Conservation (phyloP, 2,888 invertebrate species). For the Ophraella communa region DNA sequence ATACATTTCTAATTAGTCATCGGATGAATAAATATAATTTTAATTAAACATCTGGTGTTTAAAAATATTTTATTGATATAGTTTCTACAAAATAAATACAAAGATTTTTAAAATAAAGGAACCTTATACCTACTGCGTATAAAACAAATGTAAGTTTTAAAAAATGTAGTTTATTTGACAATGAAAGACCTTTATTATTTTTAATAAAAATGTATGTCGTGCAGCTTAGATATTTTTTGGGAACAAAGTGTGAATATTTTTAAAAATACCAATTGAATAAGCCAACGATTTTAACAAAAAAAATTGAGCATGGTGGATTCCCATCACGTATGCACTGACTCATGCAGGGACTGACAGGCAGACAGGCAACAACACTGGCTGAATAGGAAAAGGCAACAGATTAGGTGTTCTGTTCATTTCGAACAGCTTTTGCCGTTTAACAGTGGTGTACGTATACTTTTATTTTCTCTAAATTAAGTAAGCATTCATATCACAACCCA, state of each 20-base stretch:
- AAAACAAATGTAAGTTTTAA: too few relatives aligned
- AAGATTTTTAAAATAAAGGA: too few relatives aligned
- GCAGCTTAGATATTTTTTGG: neutral
- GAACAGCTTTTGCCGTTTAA: neutral
- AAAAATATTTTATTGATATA: too few relatives aligned
- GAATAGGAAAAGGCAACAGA: constrained; percentile 12
- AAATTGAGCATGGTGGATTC: constrained; percentile 7
- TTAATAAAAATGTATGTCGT: too few relatives aligned
- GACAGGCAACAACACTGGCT: constrained; percentile 6
- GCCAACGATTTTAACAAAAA: neutral
- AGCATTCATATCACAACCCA: too few relatives aligned
- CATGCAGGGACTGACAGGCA: constrained; percentile 20
- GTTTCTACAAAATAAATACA: too few relatives aligned
- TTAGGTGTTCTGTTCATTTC: neutral
- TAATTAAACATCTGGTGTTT: too few relatives aligned
- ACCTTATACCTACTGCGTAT: too few relatives aligned
- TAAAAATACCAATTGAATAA: neutral
- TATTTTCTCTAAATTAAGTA: neutral
- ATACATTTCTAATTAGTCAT: too few relatives aligned
- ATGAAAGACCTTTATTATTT: too few relatives aligned
- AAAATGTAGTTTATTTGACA: too few relatives aligned
- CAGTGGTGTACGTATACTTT: neutral
- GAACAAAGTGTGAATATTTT: neutral
- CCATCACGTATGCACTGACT: constrained; percentile 15
- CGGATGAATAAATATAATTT: too few relatives aligned